Evolutionary conservation across 2,113 vertebrate genomes (phyloP).

Genomic region (Odontophorus gujanensis): DNA sequence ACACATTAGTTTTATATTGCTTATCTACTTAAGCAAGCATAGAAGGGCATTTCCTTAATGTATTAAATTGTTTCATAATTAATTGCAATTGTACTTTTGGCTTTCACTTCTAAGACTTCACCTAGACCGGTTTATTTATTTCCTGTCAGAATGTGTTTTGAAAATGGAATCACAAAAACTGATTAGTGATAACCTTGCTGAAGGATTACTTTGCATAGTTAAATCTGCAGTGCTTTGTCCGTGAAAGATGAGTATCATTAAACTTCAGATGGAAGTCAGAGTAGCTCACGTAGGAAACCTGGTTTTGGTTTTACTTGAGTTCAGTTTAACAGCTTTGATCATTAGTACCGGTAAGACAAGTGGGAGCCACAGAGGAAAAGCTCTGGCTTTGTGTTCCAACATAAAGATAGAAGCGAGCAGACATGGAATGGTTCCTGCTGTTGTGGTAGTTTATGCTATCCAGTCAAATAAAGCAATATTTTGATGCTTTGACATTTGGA

Average conservation of each 20-base stretch:
- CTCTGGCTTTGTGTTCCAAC: background rate
- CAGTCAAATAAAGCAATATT: background rate
- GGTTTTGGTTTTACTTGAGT: background rate
- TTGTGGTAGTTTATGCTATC: background rate
- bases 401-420: background rate
- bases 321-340: background rate
- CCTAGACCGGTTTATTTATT: background rate
- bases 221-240: constrained; percentile 33
- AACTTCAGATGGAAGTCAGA: constrained; percentile 12
- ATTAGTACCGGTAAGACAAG: background rate
- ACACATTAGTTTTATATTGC: background rate
- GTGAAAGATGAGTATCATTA: constrained; percentile 34
- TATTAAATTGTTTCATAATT: background rate
- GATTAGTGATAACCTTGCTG: constrained; percentile 45
- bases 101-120: background rate
- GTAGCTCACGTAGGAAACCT: background rate
- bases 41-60: background rate
- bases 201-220: constrained; percentile 6
- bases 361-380: background rate
- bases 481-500: background rate
- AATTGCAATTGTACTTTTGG: background rate
- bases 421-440: background rate
- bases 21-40: background rate
- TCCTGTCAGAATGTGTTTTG: constrained; percentile 36
- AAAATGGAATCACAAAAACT: constrained; percentile 25